Evolutionary conservation across 1,140 invertebrate species (phyloP).

Genomic region (Anoplolepis gracilipes): DNA sequence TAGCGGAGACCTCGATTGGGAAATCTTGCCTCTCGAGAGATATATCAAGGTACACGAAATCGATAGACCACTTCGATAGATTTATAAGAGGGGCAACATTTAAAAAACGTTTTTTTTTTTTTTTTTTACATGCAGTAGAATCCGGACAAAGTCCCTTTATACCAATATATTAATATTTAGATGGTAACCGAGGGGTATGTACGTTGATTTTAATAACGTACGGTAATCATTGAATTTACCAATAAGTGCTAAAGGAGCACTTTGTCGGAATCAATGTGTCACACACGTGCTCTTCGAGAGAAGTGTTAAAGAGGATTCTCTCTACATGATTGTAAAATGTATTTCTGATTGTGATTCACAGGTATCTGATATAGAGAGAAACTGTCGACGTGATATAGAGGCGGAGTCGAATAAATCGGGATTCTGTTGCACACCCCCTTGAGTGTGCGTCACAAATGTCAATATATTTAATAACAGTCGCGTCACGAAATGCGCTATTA

Average conservation of each 20-base stretch:
- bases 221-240: neutral
- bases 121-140: neutral
- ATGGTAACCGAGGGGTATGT: neutral
- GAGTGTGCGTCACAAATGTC: constrained; percentile 20
- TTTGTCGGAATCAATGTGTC: neutral
- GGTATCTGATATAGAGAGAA: neutral
- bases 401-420: constrained; percentile 17
- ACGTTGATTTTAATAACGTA: neutral
- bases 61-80: constrained; percentile 26
- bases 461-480: neutral
- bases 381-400: neutral
- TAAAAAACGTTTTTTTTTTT: neutral
- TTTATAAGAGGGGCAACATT: constrained; percentile 3
- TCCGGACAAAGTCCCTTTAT: neutral
- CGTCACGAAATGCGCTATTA: constrained; percentile 15
- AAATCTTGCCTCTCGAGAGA: neutral
- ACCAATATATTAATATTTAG: neutral
- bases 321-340: constrained; percentile 16
- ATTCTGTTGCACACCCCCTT: neutral
- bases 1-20: too few relatives aligned
- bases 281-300: neutral
- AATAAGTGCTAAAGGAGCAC: neutral
- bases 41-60: constrained; percentile 45
- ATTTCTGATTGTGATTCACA: neutral
- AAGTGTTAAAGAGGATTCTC: neutral